phyloP scores from a whole-genome alignment of 2,888 invertebrate genomes.

The Pimpla rufipes region DNA sequence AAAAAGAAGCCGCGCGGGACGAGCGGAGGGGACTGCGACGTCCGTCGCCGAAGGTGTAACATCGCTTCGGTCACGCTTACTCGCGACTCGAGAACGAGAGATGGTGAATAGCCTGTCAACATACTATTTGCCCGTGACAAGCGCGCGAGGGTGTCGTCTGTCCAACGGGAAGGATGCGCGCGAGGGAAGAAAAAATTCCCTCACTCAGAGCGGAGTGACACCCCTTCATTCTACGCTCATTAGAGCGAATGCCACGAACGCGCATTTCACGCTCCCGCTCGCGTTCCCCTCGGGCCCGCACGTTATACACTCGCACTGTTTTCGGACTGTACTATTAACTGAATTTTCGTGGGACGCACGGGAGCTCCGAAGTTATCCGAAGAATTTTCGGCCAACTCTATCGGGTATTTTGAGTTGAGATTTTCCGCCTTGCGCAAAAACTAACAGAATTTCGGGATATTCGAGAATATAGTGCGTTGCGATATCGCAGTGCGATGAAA shows the following conservation, averaged over 20 bases:
- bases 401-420: background rate
- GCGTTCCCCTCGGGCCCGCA: background rate
- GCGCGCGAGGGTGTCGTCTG: constrained; percentile 73
- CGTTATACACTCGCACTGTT: background rate
- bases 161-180: constrained; percentile 56
- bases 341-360: background rate
- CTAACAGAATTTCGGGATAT: background rate
- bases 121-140: constrained; percentile 77
- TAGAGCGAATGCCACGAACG: constrained; percentile 75
- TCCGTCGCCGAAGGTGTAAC: constrained; percentile 60
- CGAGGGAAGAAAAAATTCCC: constrained; percentile 65
- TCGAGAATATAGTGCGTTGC: background rate
- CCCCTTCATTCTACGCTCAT: constrained; percentile 80
- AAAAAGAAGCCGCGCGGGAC: constrained; percentile 27
- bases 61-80: constrained; percentile 74
- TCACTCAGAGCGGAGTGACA: constrained; percentile 73
- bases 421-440: background rate
- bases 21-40: constrained; percentile 16
- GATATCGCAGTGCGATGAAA: no score
- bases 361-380: background rate
- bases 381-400: background rate
- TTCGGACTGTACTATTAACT: background rate
- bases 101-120: constrained; percentile 81
- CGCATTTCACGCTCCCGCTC: constrained; percentile 73
- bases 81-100: constrained; percentile 59